A percentile compares a stretch with the other conserved stretches of the same genome.
Conservation (phyloP, 2,797 vertebrate genomes). For the Lutjanus campechanus region DNA sequence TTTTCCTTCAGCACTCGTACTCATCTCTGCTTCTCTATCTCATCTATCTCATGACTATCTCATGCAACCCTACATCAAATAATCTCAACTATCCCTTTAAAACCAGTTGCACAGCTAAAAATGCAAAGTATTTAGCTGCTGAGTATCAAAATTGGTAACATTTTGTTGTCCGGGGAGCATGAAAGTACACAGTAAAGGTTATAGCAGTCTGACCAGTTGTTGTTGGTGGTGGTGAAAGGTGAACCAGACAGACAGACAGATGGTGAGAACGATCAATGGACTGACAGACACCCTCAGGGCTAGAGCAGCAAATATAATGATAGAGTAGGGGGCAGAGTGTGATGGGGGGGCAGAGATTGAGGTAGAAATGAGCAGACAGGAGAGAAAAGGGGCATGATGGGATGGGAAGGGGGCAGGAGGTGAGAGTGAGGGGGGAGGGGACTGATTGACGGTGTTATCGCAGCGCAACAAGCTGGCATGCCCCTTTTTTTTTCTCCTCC, state of each 20-base stretch:
- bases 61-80: too few species aligned
- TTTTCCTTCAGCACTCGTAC: too few species aligned
- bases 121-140: neutral
- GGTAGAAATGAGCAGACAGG: constrained; percentile 30
- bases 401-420: constrained; percentile 40
- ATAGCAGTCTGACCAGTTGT: too few species aligned
- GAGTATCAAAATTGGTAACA: neutral
- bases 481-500: constrained; percentile 60
- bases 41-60: too few species aligned
- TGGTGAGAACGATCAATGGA: neutral
- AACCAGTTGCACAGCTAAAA: neutral
- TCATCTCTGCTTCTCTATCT: too few species aligned
- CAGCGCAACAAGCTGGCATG: constrained; percentile 72
- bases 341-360: neutral
- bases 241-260: neutral
- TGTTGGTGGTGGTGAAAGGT: constrained; percentile 5
- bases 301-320: neutral
- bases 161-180: too few species aligned
- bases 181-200: too few species aligned
- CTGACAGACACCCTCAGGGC: neutral
- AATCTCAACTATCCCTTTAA: too few species aligned
- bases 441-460: constrained; percentile 62
- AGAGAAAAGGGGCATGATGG: constrained; percentile 39
- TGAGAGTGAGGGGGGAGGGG: constrained; percentile 46
- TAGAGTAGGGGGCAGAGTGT: neutral